A percentile compares a stretch with the other conserved stretches of the same genome.
phyloP scores from a whole-genome alignment of 2,797 vertebrate genomes.

The Lacerta viridis region DNA sequence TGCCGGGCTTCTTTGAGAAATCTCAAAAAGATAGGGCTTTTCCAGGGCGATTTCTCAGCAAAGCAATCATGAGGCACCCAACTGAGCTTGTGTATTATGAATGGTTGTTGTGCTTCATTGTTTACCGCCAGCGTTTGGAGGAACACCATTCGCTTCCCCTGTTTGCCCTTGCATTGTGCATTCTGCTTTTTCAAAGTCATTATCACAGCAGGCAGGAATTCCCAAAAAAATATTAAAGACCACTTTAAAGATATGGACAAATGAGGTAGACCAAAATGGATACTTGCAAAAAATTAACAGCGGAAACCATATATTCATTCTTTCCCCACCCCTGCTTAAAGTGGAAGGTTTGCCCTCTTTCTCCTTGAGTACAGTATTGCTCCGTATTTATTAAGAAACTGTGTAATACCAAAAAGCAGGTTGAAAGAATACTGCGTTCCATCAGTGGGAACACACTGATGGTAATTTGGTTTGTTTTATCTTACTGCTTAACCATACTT shows the following conservation, averaged over 20 bases:
- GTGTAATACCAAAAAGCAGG: accelerated
- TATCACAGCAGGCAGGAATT: neutral
- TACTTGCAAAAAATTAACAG: neutral
- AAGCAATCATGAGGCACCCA: neutral
- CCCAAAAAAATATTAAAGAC: neutral
- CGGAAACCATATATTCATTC: neutral
- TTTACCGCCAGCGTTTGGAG: neutral
- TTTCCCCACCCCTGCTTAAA: slow-evolving; percentile 9
- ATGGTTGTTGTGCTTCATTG: neutral
- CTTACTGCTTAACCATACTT: slow-evolving; percentile 45
- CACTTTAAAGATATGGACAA: neutral
- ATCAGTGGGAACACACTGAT: neutral
- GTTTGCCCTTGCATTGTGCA: neutral
- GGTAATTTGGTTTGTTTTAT: slow-evolving; percentile 38
- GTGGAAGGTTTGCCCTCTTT: neutral
- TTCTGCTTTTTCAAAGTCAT: slow-evolving; percentile 2
- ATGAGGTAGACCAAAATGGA: neutral
- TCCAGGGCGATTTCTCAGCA: slow-evolving; percentile 27
- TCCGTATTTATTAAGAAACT: slow-evolving; percentile 13
- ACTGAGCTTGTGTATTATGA: neutral
- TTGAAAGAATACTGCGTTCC: neutral
- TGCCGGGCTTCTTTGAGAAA: neutral
- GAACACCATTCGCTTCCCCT: neutral
- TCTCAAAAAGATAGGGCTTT: neutral
- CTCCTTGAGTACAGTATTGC: slow-evolving; percentile 18